A percentile compares a stretch with the other conserved stretches of the same genome.
These are phyloP conservation scores for Mimas tiliae DNA, from an alignment of 2,888 invertebrate species.

Conservation along the genomic window DNA sequence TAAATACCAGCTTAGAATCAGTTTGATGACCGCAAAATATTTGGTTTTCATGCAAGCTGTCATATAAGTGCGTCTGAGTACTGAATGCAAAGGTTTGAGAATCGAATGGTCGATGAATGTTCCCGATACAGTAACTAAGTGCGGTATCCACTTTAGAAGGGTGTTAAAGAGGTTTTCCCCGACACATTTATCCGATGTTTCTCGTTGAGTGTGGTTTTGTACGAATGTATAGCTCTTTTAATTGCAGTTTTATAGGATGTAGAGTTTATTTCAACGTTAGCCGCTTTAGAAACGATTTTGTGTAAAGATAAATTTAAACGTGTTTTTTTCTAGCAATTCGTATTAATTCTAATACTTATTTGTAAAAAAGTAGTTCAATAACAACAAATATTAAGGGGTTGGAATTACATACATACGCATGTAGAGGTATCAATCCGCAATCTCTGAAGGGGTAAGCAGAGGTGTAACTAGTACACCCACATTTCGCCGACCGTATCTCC, in stretches of 20 bases:
- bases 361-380: too few species aligned
- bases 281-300: not conserved
- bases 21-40: slow-evolving; percentile 32
- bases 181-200: slow-evolving; percentile 36
- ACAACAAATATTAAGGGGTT: too few species aligned
- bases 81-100: slow-evolving; percentile 33
- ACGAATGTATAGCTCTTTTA: not conserved
- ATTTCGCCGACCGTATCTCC: too few species aligned
- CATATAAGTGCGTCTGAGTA: slow-evolving; percentile 56
- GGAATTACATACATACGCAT: too few species aligned
- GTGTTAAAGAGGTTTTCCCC: slow-evolving; percentile 48
- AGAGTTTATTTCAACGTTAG: slow-evolving; percentile 1
- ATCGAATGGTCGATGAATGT: slow-evolving; percentile 43
- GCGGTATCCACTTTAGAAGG: slow-evolving; percentile 36
- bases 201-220: slow-evolving; percentile 22
- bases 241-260: slow-evolving; percentile 9
- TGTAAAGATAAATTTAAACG: not conserved
- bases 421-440: too few species aligned
- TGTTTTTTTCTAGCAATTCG: too few species aligned
- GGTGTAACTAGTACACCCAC: too few species aligned
- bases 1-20: slow-evolving; percentile 29
- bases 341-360: too few species aligned
- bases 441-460: too few species aligned
- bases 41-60: slow-evolving; percentile 37
- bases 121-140: slow-evolving; percentile 44